Evolutionary conservation across 1,140 invertebrate species (phyloP).

Genomic region (Lasioglossum baleicum): DNA sequence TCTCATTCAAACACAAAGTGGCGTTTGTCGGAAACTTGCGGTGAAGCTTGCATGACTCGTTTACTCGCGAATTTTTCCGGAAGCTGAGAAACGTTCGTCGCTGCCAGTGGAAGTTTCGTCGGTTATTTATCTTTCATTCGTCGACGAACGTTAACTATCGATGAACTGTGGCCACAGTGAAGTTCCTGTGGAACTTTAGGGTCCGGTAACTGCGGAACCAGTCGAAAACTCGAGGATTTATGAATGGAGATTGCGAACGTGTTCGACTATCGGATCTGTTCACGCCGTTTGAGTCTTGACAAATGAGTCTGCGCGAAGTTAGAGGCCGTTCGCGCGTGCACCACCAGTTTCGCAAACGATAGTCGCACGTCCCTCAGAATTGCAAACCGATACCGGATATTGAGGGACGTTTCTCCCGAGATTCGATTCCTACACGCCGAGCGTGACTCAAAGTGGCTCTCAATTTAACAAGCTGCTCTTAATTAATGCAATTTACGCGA

Average conservation of each 20-base stretch:
- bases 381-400: not conserved
- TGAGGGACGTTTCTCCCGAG: not conserved
- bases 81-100: not conserved
- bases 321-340: too few relatives aligned
- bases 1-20: too few relatives aligned
- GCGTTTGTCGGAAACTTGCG: too few relatives aligned
- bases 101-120: not conserved
- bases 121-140: not conserved
- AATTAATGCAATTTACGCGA: not conserved
- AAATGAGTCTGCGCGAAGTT: too few relatives aligned
- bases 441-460: not conserved
- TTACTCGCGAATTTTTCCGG: not conserved
- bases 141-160: not conserved
- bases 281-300: too few relatives aligned
- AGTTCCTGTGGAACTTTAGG: not conserved
- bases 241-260: not conserved
- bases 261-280: not conserved
- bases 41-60: too few relatives aligned
- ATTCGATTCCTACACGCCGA: not conserved
- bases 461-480: not conserved
- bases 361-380: not conserved
- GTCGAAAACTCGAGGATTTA: too few relatives aligned
- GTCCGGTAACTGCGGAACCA: too few relatives aligned
- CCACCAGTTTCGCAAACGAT: too few relatives aligned
- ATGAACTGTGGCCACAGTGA: not conserved